A percentile compares a stretch with the other conserved stretches of the same genome.
Conservation (phyloP, 2,113 vertebrate genomes). For the Chionodraco myersi region DNA sequence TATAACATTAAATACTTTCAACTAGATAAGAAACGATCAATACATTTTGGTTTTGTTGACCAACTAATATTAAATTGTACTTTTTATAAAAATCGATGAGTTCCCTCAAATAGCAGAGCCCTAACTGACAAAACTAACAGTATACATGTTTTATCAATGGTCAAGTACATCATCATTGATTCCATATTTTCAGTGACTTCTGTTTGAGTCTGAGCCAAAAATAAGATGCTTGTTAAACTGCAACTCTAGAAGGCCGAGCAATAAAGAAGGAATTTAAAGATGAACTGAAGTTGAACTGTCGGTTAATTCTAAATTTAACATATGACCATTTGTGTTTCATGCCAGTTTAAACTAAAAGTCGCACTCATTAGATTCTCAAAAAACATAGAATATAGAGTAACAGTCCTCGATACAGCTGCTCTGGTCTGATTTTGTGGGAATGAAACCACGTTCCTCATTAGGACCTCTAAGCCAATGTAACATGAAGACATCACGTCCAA, state of each 20-base stretch:
- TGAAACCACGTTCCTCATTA: not conserved
- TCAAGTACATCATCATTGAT: not conserved
- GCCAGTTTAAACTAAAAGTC: not conserved
- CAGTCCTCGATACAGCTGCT: not conserved
- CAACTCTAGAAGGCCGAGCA: not conserved
- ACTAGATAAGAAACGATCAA: too few relatives aligned
- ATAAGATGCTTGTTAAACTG: slow-evolving; percentile 28
- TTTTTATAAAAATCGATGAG: too few relatives aligned
- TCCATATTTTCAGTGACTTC: slow-evolving; percentile 7
- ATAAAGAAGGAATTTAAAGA: slow-evolving; percentile 21
- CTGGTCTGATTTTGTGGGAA: not conserved
- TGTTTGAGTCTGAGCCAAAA: slow-evolving; percentile 11
- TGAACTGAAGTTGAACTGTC: slow-evolving; percentile 27
- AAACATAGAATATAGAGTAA: not conserved
- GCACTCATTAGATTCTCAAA: slow-evolving; percentile 14
- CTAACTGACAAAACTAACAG: not conserved
- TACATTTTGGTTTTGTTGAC: not conserved
- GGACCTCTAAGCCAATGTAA: slow-evolving; percentile 7
- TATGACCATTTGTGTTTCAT: not conserved
- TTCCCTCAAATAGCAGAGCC: not conserved
- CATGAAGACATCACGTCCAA: slow-evolving; percentile 16
- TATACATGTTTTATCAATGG: too few relatives aligned
- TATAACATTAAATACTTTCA: too few relatives aligned
- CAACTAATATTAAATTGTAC: not conserved
- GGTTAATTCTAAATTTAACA: slow-evolving; percentile 19